phyloP scores from a whole-genome alignment of 2,797 vertebrate species.

The Onychomys torridus region DNA sequence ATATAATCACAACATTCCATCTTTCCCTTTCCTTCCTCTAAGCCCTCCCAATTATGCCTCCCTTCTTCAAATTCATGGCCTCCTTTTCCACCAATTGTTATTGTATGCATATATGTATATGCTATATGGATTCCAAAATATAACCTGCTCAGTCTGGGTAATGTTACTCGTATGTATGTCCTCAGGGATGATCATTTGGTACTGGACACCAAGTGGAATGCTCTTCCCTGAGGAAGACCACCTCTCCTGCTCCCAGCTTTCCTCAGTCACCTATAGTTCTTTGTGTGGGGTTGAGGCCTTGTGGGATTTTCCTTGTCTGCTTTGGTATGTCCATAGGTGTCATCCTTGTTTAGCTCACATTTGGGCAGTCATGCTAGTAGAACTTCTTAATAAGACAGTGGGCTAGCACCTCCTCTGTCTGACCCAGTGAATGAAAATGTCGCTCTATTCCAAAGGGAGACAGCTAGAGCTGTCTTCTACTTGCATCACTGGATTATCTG shows the following conservation, averaged over 20 bases:
- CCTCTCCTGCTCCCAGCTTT: not conserved
- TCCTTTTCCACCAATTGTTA: not conserved
- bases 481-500: no score
- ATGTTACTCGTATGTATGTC: not conserved
- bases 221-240: not conserved
- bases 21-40: not conserved
- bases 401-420: not conserved
- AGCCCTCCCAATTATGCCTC: not conserved
- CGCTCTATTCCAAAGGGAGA: not conserved
- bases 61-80: not conserved
- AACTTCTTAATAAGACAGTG: not conserved
- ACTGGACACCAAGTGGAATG: not conserved
- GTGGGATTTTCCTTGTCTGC: not conserved
- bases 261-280: not conserved
- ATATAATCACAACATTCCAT: not conserved
- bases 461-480: no score
- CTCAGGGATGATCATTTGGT: not conserved
- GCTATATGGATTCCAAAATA: not conserved
- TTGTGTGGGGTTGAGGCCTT: not conserved
- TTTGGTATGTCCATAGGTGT: not conserved
- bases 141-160: not conserved
- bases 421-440: not conserved
- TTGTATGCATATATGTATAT: not conserved
- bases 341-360: not conserved
- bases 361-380: not conserved